phyloP scores from a whole-genome alignment of 2,888 invertebrate species.

The Diadromus collaris region DNA sequence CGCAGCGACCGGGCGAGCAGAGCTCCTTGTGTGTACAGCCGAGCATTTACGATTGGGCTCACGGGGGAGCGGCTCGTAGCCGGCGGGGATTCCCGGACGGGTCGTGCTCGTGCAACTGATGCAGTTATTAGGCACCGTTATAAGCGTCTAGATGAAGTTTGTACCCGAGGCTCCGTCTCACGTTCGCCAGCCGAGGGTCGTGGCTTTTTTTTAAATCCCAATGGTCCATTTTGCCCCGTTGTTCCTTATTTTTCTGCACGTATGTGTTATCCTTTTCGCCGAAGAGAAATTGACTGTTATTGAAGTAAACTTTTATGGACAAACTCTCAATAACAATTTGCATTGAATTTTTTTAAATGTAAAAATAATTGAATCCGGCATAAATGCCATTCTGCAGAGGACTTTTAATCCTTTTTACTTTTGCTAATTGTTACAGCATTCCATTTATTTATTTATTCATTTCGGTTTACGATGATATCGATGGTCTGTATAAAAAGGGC shows the following conservation, averaged over 20 bases:
- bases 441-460: too few species aligned
- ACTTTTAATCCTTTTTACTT: too few species aligned
- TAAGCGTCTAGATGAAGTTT: constrained; percentile 17
- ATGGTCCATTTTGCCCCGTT: background rate
- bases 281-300: background rate
- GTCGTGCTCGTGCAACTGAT: constrained; percentile 60
- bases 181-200: background rate
- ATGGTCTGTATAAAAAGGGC: too few species aligned
- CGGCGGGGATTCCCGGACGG: constrained; percentile 27
- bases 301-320: background rate
- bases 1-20: constrained; percentile 9
- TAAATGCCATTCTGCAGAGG: background rate
- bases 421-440: too few species aligned
- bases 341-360: background rate
- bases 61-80: constrained; percentile 29
- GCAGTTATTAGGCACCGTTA: constrained; percentile 52
- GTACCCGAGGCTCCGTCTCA: background rate
- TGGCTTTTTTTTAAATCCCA: background rate
- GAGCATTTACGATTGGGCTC: constrained; percentile 34
- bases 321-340: too few species aligned
- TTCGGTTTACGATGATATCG: too few species aligned
- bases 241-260: background rate
- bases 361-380: background rate
- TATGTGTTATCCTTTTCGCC: background rate
- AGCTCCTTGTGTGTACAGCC: constrained; percentile 31